Base-by-base conservation (phyloP, 1,140 invertebrate genomes). In the Sipha flava region DNA sequence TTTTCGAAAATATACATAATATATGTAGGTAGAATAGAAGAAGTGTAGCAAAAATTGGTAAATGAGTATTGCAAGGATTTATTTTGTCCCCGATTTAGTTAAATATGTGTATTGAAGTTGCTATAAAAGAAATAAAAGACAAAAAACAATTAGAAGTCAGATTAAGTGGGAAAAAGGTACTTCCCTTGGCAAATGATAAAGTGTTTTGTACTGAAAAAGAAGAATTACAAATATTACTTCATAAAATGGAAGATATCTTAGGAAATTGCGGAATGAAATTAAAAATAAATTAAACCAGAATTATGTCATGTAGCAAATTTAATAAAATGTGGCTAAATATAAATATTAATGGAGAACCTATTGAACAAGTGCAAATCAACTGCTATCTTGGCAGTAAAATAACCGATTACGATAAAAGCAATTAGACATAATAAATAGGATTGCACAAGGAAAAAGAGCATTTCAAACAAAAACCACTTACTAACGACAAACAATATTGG, bases 371-470 rank as follows among this genome's bases (percentile, higher is more conserved):
- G 34, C 40, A 80, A 57, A 54, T 16, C 49, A 75, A 73, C 34
- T 73, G 66, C 31, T 80, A 75, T 54, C 80, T 80, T 72, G 80
- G 80, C 45, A 62, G 80, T 37, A 59, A 73, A 80, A 80, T 80
- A 73, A 73, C 26, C 47, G 47, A 45, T 7, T 54, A 80, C 47
- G 68, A 70, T 73, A 73, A 54, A 37, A 73, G n/a, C 23, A 57
- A 7, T 31, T 5, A 34, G 34, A 66, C 14, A 66, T 66, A 34
- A n/a, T 66, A 66, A 66, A n/a, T 40, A 66, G 29, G 31, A 66
- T 66, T 18, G 34, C 62, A 37, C 62, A 40, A 66, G 62, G 16
- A 37, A 66, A 66, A 37, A 40, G 62, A 37, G 62, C 62, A 34
- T 66, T 66, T 31, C 37, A 37, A 66, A 66, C 31, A 66, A 66